These are phyloP conservation scores for Netelia fuscicornis DNA, from an alignment of 2,888 invertebrate species.

Conservation along the genomic window DNA sequence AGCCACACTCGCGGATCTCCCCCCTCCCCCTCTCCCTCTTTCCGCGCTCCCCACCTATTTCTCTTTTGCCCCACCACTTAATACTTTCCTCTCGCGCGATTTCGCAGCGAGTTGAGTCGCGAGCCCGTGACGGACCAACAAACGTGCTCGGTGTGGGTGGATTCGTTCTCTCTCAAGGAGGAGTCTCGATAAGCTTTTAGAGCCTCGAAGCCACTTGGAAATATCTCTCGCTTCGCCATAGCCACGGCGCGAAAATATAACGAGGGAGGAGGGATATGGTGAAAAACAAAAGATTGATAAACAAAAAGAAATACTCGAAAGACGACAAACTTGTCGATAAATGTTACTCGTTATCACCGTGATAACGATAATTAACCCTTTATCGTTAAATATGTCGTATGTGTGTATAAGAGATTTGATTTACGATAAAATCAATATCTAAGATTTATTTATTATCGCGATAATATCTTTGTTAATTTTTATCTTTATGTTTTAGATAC, in stretches of 20 bases:
- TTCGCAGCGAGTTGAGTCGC: constrained; percentile 28
- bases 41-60: constrained; percentile 49
- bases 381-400: too few species aligned
- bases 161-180: constrained; percentile 64
- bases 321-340: background rate
- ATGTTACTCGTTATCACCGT: too few species aligned
- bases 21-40: background rate
- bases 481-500: too few species aligned
- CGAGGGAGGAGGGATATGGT: background rate
- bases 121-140: constrained; percentile 47
- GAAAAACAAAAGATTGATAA: background rate
- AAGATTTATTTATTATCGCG: too few species aligned
- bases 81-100: constrained; percentile 63
- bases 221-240: constrained; percentile 53
- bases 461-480: too few species aligned
- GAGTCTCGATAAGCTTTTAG: constrained; percentile 54
- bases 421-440: too few species aligned
- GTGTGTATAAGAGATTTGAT: too few species aligned
- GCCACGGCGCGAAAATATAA: constrained; percentile 34
- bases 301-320: background rate
- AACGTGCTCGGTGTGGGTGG: constrained; percentile 63
- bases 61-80: constrained; percentile 18
- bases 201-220: background rate
- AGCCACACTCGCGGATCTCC: constrained; percentile 56
- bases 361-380: too few species aligned